phyloP scores from a whole-genome alignment of 2,797 vertebrate genomes.

The Meda fulgida region DNA sequence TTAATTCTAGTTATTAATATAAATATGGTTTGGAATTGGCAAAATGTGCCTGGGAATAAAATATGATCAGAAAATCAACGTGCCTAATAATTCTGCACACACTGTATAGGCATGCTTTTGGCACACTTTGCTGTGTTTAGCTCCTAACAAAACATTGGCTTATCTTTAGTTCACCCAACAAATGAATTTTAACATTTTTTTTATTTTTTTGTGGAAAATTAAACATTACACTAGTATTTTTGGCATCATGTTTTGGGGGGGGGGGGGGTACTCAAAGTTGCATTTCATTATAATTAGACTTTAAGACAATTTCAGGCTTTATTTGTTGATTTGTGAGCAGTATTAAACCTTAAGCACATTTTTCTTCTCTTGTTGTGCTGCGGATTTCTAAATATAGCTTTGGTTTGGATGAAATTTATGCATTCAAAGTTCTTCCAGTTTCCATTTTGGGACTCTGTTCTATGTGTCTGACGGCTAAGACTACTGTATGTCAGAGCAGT shows the following conservation, averaged over 20 bases:
- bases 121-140: constrained; percentile 48
- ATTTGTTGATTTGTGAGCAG: constrained; percentile 11
- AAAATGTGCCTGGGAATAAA: no score
- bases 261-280: no score
- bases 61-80: no score
- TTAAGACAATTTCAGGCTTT: not conserved
- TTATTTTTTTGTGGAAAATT: not conserved
- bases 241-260: not conserved
- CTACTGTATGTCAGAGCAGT: constrained; percentile 9
- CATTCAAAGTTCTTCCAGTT: constrained; percentile 44
- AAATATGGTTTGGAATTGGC: no score
- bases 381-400: constrained; percentile 45
- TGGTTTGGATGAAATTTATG: constrained; percentile 49
- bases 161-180: constrained; percentile 1
- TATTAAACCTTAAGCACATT: not conserved
- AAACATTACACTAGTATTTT: not conserved
- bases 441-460: constrained; percentile 41
- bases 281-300: not conserved
- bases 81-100: no score
- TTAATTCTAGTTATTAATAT: no score
- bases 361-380: constrained; percentile 42
- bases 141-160: constrained; percentile 27
- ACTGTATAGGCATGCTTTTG: constrained; percentile 45
- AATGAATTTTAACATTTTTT: not conserved
- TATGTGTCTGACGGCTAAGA: constrained; percentile 6